Conservation (phyloP, 2,888 invertebrate species). For the Eupelmus urozonus region DNA sequence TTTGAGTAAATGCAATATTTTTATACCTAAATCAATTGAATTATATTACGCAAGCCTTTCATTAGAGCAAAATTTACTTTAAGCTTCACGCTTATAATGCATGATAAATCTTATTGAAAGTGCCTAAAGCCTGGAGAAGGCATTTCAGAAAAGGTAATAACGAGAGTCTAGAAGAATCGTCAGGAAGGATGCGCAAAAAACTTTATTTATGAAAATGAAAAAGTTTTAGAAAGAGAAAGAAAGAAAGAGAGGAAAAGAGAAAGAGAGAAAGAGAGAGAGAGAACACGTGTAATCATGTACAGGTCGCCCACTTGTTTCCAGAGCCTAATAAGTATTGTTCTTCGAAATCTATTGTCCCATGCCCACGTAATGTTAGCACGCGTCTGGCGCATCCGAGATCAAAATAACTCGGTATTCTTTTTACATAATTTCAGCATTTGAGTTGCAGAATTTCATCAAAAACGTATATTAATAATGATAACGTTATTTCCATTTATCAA, state of each 20-base stretch:
- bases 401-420: constrained; percentile 49
- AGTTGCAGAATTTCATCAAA: too few relatives aligned
- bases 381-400: constrained; percentile 25
- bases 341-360: constrained; percentile 69
- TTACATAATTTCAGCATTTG: constrained; percentile 36
- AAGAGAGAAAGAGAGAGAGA: constrained; percentile 15
- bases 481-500: too few relatives aligned
- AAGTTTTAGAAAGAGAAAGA: neutral
- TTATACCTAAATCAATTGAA: too few relatives aligned
- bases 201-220: constrained; percentile 43
- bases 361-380: constrained; percentile 65
- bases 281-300: constrained; percentile 50
- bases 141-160: neutral
- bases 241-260: constrained; percentile 26
- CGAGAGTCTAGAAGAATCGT: neutral
- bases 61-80: neutral
- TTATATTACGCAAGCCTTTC: too few relatives aligned
- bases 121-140: neutral
- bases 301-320: constrained; percentile 67
- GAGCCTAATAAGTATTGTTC: constrained; percentile 72
- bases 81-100: neutral
- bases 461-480: too few relatives aligned
- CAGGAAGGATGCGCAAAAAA: constrained; percentile 15
- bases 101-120: constrained; percentile 14
- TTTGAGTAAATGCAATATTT: too few relatives aligned